Conservation (phyloP, 2,797 vertebrate species). For the Huso huso region DNA sequence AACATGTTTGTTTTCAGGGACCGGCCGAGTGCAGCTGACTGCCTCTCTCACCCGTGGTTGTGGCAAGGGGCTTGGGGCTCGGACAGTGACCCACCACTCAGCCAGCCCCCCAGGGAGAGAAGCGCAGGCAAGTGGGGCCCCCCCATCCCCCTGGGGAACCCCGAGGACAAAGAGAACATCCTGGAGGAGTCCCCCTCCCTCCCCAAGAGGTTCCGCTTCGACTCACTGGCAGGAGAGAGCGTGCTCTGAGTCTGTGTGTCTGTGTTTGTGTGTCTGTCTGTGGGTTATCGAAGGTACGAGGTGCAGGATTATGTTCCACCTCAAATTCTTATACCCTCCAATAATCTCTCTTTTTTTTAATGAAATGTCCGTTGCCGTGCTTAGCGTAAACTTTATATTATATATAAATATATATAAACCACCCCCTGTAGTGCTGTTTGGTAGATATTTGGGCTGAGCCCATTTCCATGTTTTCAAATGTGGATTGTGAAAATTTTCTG, state of each 20-base stretch:
- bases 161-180: constrained; percentile 89
- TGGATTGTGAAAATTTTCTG: too few relatives aligned
- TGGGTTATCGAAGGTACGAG: not conserved
- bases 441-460: too few relatives aligned
- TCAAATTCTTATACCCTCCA: too few relatives aligned
- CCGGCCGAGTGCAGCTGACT: constrained; percentile 78
- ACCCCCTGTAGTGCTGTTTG: too few relatives aligned
- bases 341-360: too few relatives aligned
- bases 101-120: constrained; percentile 48
- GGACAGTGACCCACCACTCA: constrained; percentile 36
- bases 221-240: constrained; percentile 30
- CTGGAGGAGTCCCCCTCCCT: constrained; percentile 58
- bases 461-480: too few relatives aligned
- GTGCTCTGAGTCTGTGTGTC: not conserved
- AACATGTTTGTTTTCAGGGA: constrained; percentile 51
- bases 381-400: too few relatives aligned
- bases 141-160: constrained; percentile 53
- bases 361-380: too few relatives aligned
- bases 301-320: too few relatives aligned
- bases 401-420: too few relatives aligned
- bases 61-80: constrained; percentile 60
- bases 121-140: constrained; percentile 59
- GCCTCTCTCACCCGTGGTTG: constrained; percentile 84
- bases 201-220: constrained; percentile 75
- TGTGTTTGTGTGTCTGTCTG: not conserved